Evolutionary conservation across 2,888 invertebrate genomes (phyloP).

Genomic region (Cataglyphis albicans): DNA sequence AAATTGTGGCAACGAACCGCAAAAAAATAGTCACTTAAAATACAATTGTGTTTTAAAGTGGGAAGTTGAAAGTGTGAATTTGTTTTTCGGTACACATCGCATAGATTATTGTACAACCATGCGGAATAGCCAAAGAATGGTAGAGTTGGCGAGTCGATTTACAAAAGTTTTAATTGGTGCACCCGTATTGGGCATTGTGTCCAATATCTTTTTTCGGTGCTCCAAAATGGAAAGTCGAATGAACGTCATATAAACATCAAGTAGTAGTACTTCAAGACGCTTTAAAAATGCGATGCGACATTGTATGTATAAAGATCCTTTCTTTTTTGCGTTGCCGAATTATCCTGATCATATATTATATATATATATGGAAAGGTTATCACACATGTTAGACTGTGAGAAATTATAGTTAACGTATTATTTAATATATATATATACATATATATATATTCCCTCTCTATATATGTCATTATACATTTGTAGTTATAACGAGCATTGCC

Average conservation of each 20-base stretch:
- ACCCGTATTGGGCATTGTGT: constrained; percentile 29
- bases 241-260: constrained; percentile 36
- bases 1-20: constrained; percentile 74
- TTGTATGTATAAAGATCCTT: constrained; percentile 33
- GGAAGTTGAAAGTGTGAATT: constrained; percentile 10
- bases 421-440: constrained; percentile 73
- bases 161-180: constrained; percentile 56
- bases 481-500: constrained; percentile 81
- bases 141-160: constrained; percentile 60
- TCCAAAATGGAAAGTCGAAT: constrained; percentile 18
- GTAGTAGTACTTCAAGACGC: constrained; percentile 22
- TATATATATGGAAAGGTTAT: neutral
- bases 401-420: constrained; percentile 81
- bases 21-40: constrained; percentile 71
- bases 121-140: constrained; percentile 73
- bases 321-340: constrained; percentile 16
- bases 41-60: constrained; percentile 41
- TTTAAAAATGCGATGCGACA: constrained; percentile 18
- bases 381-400: constrained; percentile 70
- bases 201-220: constrained; percentile 28
- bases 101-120: constrained; percentile 66
- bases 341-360: constrained; percentile 8
- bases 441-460: constrained; percentile 67
- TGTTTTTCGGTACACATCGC: constrained; percentile 66
- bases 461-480: constrained; percentile 72